A percentile compares a stretch with the other conserved stretches of the same genome.
phyloP scores from a whole-genome alignment of 2,113 vertebrate genomes.

The Albula glossodonta region DNA sequence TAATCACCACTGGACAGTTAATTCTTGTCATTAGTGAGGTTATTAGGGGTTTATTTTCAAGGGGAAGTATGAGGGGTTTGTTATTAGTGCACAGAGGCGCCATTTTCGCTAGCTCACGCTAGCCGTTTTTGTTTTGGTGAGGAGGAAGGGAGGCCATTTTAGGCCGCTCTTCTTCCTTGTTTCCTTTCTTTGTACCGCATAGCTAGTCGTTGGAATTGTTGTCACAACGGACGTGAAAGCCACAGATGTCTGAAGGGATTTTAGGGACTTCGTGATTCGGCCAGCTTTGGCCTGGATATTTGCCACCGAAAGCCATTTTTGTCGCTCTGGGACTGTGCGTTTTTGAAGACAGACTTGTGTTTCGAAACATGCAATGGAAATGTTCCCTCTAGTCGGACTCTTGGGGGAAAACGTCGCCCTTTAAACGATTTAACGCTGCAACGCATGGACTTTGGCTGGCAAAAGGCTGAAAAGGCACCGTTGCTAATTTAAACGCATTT shows the following conservation, averaged over 20 bases:
- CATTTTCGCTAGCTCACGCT: slow-evolving; percentile 23
- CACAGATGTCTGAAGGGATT: background rate
- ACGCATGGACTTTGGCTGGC: slow-evolving; percentile 5
- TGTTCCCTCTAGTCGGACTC: slow-evolving; percentile 8
- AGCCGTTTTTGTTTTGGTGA: slow-evolving; percentile 27
- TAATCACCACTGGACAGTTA: background rate
- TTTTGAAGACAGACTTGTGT: slow-evolving; percentile 12
- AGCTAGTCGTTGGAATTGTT: slow-evolving; percentile 5
- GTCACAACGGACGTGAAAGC: slow-evolving; percentile 18
- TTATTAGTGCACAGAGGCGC: slow-evolving; percentile 14
- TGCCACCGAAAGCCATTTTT: background rate
- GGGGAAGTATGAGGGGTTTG: background rate
- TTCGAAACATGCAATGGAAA: background rate
- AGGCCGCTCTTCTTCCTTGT: slow-evolving; percentile 30
- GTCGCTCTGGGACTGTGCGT: background rate
- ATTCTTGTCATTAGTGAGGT: background rate
- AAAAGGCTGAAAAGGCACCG: background rate
- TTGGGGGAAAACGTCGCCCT: slow-evolving; percentile 7
- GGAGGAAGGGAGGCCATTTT: slow-evolving; percentile 37
- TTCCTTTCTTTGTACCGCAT: slow-evolving; percentile 19
- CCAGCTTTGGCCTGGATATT: slow-evolving; percentile 8
- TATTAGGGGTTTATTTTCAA: background rate
- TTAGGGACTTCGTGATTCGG: slow-evolving; percentile 19
- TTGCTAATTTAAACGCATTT: background rate
- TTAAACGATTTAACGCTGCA: background rate